phyloP scores from a whole-genome alignment of 2,113 vertebrate species.

The Misgurnus mizolepis region DNA sequence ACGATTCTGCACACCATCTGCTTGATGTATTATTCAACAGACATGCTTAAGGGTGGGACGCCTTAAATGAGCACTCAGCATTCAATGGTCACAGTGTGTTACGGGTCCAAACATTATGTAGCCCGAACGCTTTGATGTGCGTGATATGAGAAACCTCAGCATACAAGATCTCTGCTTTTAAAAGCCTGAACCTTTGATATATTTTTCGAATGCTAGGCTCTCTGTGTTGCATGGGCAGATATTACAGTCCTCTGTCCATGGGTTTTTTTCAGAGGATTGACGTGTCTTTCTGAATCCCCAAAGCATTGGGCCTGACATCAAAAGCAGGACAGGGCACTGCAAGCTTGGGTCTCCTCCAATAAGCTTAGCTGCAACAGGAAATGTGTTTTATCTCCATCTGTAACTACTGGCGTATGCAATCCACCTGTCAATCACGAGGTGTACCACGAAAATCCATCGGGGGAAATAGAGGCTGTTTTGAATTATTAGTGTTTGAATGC shows the following conservation, averaged over 20 bases:
- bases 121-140: conserved; percentile 10
- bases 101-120: conserved; percentile 21
- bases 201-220: conserved; percentile 10
- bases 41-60: conserved; percentile 33
- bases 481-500: conserved; percentile 8
- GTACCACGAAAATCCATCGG: conserved; percentile 7
- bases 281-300: conserved; percentile 26
- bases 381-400: conserved; percentile 18
- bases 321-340: conserved; percentile 26
- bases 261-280: conserved; percentile 20
- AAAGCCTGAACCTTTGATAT: conserved; percentile 22
- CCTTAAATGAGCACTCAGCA: conserved; percentile 20
- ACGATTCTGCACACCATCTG: conserved; percentile 37
- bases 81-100: conserved; percentile 6
- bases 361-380: conserved; percentile 11
- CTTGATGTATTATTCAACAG: conserved; percentile 40
- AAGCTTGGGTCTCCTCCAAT: conserved; percentile 30
- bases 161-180: conserved; percentile 24
- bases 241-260: not conserved
- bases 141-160: not conserved
- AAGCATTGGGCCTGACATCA: conserved; percentile 28
- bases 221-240: not conserved
- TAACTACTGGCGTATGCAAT: conserved; percentile 27
- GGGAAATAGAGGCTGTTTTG: conserved; percentile 8
- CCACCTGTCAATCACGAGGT: conserved; percentile 29